These are phyloP conservation scores for Neodiprion lecontei DNA, from an alignment of 1,140 invertebrate species.

Conservation along the genomic window DNA sequence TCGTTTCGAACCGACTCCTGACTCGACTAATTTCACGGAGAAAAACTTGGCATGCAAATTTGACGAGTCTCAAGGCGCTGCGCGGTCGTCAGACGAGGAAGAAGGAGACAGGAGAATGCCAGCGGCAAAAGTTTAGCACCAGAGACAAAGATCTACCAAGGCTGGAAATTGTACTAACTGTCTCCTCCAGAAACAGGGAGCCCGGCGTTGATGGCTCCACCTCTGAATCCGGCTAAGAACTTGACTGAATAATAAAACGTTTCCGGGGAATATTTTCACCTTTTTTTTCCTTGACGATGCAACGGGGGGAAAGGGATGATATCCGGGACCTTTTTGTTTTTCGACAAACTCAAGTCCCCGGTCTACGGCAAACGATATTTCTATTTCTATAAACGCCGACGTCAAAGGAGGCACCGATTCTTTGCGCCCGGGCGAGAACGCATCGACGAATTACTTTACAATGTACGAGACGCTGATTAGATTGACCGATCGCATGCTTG, in stretches of 20 bases:
- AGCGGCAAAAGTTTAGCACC: not conserved
- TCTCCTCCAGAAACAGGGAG: not conserved
- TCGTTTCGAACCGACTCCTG: not conserved
- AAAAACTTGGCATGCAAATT: conserved; percentile 5
- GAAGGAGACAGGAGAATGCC: not conserved
- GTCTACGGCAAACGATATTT: not conserved
- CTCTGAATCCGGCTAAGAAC: not conserved
- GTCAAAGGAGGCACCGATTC: not conserved
- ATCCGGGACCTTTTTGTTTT: conserved; percentile 12
- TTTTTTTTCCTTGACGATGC: not conserved
- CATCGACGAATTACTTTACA: not conserved
- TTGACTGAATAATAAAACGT: conserved; percentile 8
- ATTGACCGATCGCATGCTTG: not conserved
- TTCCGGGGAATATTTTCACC: conserved; percentile 2
- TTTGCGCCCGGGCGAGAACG: not conserved
- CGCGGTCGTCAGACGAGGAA: not conserved
- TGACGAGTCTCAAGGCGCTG: not conserved
- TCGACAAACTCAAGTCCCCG: conserved; percentile 9
- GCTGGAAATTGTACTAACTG: conserved; percentile 13
- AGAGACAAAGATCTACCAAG: not conserved
- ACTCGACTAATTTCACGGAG: conserved; percentile 1
- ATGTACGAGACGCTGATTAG: not conserved
- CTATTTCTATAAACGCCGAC: not conserved
- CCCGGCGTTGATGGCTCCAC: not conserved
- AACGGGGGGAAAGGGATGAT: conserved; percentile 1